These are phyloP conservation scores for Mercenaria mercenaria DNA, from an alignment of 1,140 invertebrate species.

Conservation along the genomic window DNA sequence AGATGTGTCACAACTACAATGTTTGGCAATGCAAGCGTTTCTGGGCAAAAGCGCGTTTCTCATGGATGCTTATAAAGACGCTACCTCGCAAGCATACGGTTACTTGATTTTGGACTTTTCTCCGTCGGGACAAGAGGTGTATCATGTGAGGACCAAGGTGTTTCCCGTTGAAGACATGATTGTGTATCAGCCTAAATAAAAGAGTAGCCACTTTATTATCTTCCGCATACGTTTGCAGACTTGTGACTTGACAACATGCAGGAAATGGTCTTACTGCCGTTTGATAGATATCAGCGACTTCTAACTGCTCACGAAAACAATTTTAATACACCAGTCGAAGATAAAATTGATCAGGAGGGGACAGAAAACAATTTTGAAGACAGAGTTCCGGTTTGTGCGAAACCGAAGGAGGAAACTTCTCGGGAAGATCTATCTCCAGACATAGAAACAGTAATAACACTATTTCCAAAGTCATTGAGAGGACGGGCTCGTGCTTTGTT, in stretches of 20 bases:
- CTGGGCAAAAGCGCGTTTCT: constrained; percentile 4
- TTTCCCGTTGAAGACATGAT: constrained; percentile 52
- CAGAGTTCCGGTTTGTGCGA: too few relatives aligned
- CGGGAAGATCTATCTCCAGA: too few relatives aligned
- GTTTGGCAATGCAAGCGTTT: constrained; percentile 32
- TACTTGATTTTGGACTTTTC: constrained; percentile 55
- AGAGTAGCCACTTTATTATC: not conserved
- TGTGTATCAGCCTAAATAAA: constrained; percentile 29
- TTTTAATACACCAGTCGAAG: not conserved
- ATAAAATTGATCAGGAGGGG: too few relatives aligned
- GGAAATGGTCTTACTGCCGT: constrained; percentile 51
- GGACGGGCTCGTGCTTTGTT: not conserved
- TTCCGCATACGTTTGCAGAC: not conserved
- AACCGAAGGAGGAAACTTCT: too few relatives aligned
- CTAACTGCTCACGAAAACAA: not conserved
- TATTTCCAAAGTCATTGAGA: not conserved
- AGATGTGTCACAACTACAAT: constrained; percentile 52
- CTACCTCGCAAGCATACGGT: not conserved
- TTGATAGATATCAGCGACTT: constrained; percentile 41
- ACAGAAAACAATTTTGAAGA: too few relatives aligned
- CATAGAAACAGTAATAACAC: not conserved
- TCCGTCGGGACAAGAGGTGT: not conserved
- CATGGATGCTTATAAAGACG: constrained; percentile 61
- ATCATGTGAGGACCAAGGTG: not conserved
- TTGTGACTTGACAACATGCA: constrained; percentile 19